Evolutionary conservation across 1,140 invertebrate species (phyloP), one percentile per base, ranked within the genome.

Genomic region (Gonioctena quinquepunctata): DNA sequence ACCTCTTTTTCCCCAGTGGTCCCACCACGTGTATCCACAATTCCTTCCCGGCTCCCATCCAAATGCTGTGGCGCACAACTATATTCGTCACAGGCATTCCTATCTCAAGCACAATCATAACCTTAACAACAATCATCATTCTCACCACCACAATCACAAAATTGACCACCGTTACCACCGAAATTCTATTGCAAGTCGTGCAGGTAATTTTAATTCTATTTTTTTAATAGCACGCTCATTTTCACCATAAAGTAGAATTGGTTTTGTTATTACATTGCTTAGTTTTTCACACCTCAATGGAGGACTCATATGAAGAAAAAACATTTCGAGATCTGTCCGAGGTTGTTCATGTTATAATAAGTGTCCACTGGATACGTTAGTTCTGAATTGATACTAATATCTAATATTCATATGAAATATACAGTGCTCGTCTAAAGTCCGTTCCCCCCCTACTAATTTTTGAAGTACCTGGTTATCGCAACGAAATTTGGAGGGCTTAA

Each of bases 11-110:
- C 93, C 93, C 77, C 93, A 95, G 86, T 95, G 94, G 93, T 94
- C 93, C 77, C 93, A 95, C 86, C 93, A 95, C 86, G 93, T 95
- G 79, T 94, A 94, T 85, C 93, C 93, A 75, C 93, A 95, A 89
- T 95, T 94, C 87, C 88, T 95, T 84, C 93, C 93, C 75, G 92
- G 92, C 83, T 91, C 91, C 84, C 92, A 94, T 86, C 92, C 92
- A 74, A 90, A 90, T 84, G 87, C 88, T 75, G 82, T 85, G 77
- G 86, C 86, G 82, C 88, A 88, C 81, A 87, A 83, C 78, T 86
- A 86, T 83, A 88, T 88, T 82, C 85, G 78, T 16, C 81, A 80
- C 74, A 83, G 74, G 81, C 87, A 87, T 79, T 84, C 85, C 79
- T 86, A 87, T 78, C 79, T 84, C 76, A 85, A 87, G 76, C 83